Percentiles rank a stretch among this genome's conserved stretches.
These are phyloP conservation scores for Upupa epops DNA, from an alignment of 2,113 vertebrate genomes.

Conservation along the genomic window DNA sequence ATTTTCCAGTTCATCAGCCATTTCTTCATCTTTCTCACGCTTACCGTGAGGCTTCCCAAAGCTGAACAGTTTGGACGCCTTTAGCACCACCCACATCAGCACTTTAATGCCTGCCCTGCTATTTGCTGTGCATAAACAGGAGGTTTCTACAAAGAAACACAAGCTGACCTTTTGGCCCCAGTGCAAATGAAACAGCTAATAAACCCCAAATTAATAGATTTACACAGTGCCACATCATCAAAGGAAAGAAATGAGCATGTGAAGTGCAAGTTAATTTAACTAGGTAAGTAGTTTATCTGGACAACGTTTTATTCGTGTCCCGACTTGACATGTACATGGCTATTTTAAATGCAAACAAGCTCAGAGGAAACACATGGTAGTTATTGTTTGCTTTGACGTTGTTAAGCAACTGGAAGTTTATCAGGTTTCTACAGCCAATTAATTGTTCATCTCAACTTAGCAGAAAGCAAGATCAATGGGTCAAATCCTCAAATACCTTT, in stretches of 20 bases:
- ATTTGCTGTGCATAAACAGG: neutral
- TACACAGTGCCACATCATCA: neutral
- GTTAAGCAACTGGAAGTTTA: conserved; percentile 68
- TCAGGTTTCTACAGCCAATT: conserved; percentile 60
- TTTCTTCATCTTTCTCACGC: neutral
- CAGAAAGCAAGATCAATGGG: conserved; percentile 14
- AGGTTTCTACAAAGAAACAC: neutral
- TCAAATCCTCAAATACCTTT: conserved; percentile 57
- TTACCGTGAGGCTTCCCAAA: neutral
- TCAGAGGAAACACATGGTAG: conserved; percentile 34
- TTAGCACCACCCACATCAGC: neutral
- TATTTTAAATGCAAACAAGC: conserved; percentile 66
- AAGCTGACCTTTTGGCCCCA: neutral
- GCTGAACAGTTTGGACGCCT: neutral
- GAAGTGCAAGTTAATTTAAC: conserved; percentile 5
- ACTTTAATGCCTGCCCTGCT: neutral
- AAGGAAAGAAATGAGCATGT: neutral
- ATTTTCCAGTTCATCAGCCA: neutral
- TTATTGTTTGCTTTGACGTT: conserved; percentile 64
- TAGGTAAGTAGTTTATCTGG: neutral
- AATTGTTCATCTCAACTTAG: conserved; percentile 25
- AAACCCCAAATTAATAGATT: neutral
- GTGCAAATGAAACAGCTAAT: neutral
- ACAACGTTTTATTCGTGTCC: conserved; percentile 17
- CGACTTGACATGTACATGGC: conserved; percentile 16